These are phyloP conservation scores for Malaclemys terrapin DNA, from an alignment of 2,113 vertebrate species.

Conservation along the genomic window DNA sequence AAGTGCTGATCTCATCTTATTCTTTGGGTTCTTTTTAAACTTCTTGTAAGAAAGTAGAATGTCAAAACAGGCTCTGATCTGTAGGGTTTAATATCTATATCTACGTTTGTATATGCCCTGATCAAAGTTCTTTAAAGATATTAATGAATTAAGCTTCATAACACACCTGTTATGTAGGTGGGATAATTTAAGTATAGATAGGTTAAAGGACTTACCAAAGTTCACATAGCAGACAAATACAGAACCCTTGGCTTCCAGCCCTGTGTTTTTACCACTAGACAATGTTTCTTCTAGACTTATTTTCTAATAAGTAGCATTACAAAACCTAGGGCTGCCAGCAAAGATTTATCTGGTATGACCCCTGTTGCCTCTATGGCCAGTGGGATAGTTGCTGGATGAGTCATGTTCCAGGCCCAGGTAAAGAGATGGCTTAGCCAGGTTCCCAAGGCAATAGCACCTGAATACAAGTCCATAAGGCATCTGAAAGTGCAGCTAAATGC, in stretches of 20 bases:
- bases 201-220: background rate
- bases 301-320: too few species aligned
- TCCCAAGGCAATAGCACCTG: background rate
- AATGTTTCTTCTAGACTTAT: too few species aligned
- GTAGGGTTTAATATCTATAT: background rate
- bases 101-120: background rate
- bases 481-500: background rate
- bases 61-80: background rate
- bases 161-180: background rate
- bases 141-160: background rate
- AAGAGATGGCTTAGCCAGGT: too few species aligned
- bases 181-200: background rate
- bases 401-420: background rate
- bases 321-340: background rate
- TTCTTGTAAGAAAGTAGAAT: background rate
- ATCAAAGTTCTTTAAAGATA: background rate
- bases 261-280: background rate
- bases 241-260: background rate
- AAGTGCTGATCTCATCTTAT: background rate
- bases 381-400: too few species aligned
- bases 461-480: background rate
- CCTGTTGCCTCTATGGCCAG: background rate
- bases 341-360: background rate
- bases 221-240: background rate
- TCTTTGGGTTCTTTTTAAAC: background rate